Evolutionary conservation across 2,113 vertebrate species (phyloP).

Genomic region (Pelusios castaneus): DNA sequence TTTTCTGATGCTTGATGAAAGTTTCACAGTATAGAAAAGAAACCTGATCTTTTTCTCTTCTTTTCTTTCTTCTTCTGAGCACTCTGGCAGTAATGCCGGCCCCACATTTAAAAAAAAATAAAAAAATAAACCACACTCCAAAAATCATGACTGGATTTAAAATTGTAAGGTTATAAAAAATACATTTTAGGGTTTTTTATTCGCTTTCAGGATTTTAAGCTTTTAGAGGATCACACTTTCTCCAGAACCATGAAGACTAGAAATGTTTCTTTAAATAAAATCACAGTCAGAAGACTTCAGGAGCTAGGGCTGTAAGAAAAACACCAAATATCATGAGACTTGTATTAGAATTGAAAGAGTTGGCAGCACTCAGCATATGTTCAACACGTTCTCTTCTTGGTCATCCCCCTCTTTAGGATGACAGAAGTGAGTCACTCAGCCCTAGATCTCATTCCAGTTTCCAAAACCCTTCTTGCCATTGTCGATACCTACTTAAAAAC

Average conservation of each 20-base stretch:
- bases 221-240: neutral
- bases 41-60: neutral
- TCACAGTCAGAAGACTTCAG: neutral
- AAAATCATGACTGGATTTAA: too few relatives aligned
- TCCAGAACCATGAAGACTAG: neutral
- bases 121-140: neutral
- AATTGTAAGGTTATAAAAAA: neutral
- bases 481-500: constrained; percentile 4
- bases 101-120: neutral
- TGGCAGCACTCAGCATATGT: constrained; percentile 12
- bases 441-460: neutral
- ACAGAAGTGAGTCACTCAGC: constrained; percentile 35
- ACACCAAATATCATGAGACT: neutral
- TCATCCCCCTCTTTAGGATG: neutral
- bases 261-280: neutral
- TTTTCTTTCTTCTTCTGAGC: neutral
- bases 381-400: neutral
- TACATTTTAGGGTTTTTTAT: neutral
- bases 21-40: neutral
- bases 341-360: neutral
- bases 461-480: constrained; percentile 7
- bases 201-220: neutral
- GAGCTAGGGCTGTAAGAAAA: constrained; percentile 17
- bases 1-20: neutral
- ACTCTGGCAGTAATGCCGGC: neutral